Conservation (phyloP, 2,888 invertebrate species). For the Allygus modestus region DNA sequence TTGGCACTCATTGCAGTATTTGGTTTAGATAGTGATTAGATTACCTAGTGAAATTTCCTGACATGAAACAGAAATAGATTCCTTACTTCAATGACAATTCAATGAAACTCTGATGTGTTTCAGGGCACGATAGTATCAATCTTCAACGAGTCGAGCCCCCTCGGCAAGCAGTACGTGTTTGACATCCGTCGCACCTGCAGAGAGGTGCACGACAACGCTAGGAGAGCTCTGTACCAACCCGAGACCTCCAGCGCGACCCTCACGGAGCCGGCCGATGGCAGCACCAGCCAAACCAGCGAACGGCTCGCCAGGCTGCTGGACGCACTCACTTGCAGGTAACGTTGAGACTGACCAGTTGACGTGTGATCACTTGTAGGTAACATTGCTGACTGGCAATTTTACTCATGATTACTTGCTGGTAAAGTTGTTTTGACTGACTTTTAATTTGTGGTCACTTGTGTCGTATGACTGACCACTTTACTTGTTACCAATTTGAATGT, state of each 20-base stretch:
- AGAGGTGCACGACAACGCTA: constrained; percentile 93
- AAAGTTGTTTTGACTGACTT: too few relatives aligned
- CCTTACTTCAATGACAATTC: too few relatives aligned
- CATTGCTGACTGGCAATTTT: too few relatives aligned
- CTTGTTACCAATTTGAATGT: too few relatives aligned
- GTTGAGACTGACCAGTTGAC: not conserved
- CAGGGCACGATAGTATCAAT: constrained; percentile 93
- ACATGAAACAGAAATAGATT: too few relatives aligned
- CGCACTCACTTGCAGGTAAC: constrained; percentile 83
- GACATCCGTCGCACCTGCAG: constrained; percentile 93
- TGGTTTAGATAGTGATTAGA: too few relatives aligned
- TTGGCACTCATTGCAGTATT: too few relatives aligned
- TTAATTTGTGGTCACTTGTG: too few relatives aligned
- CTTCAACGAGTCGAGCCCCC: constrained; percentile 91
- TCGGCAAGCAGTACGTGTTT: constrained; percentile 94
- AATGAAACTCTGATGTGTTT: not conserved
- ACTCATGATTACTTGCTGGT: too few relatives aligned
- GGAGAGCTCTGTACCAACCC: constrained; percentile 83
- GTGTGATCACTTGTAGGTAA: too few relatives aligned
- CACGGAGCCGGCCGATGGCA: constrained; percentile 10
- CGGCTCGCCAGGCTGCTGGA: constrained; percentile 78
- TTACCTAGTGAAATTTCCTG: too few relatives aligned
- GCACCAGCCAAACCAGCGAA: constrained; percentile 73
- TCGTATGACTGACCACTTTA: too few relatives aligned
- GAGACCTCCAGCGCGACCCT: constrained; percentile 71